Percentiles rank a stretch among this genome's conserved stretches.
Conservation (phyloP, 2,888 invertebrate species). For the Torymus auratus region DNA sequence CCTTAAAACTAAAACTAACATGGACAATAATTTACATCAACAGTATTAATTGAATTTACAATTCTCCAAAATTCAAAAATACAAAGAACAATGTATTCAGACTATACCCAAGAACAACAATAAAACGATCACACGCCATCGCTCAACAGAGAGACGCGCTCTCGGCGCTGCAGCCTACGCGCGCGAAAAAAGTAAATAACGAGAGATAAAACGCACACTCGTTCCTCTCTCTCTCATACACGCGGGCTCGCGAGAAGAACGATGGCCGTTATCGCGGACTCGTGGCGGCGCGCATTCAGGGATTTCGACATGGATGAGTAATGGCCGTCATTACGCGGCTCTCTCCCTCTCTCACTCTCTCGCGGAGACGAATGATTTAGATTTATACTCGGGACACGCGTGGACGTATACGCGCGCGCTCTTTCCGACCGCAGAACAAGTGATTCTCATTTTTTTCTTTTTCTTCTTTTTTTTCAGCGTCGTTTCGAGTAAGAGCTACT, state of each 20-base stretch:
- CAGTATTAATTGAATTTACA: no score
- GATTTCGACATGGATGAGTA: conserved; percentile 54
- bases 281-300: conserved; percentile 28
- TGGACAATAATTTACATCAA: no score
- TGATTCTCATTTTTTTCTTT: neutral
- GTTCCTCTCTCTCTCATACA: no score
- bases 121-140: no score
- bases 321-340: conserved; percentile 43
- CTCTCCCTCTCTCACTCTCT: neutral
- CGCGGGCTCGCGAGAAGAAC: neutral
- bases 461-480: neutral
- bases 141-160: no score
- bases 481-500: neutral
- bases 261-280: conserved; percentile 39
- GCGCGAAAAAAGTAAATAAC: neutral
- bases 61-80: no score
- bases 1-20: no score
- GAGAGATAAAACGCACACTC: conserved; percentile 11
- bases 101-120: no score
- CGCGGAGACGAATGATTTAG: conserved; percentile 46
- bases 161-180: no score
- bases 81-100: no score
- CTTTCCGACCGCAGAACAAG: conserved; percentile 3
- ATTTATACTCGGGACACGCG: conserved; percentile 24
- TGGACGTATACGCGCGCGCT: neutral